Conservation (phyloP, 2,888 invertebrate genomes). For the Drosophila barbarae region DNA sequence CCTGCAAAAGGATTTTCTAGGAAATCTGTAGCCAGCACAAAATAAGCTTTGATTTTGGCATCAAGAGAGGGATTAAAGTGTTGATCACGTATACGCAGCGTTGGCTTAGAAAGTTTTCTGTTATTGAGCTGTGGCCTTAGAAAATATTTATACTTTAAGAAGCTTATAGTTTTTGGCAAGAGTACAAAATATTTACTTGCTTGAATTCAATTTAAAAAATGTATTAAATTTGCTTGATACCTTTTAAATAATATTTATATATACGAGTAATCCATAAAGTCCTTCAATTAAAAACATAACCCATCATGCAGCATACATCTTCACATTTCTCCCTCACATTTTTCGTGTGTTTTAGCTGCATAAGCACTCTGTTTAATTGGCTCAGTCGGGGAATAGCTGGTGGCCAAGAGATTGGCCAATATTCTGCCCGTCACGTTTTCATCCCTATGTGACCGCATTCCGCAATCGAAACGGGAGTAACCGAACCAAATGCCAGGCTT, state of each 20-base stretch:
- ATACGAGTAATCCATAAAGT: neutral
- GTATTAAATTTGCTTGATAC: too few species aligned
- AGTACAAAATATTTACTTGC: neutral
- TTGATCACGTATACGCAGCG: constrained; percentile 11
- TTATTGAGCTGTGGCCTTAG: neutral
- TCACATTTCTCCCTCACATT: neutral
- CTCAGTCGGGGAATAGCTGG: neutral
- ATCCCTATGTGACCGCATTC: constrained; percentile 24
- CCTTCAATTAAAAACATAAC: constrained; percentile 9
- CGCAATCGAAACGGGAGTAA: constrained; percentile 12
- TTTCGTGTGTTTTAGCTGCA: constrained; percentile 9
- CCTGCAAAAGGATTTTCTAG: neutral
- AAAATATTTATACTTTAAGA: neutral
- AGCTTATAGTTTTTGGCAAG: neutral
- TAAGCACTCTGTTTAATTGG: constrained; percentile 27
- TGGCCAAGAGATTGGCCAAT: constrained; percentile 11
- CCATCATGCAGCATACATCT: constrained; percentile 2
- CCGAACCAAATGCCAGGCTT: constrained; percentile 1
- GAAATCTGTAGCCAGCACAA: neutral
- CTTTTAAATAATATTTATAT: too few species aligned
- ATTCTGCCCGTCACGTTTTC: constrained; percentile 23
- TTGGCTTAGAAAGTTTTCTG: neutral
- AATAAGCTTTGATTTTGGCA: neutral
- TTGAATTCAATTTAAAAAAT: neutral
- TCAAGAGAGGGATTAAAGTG: neutral